These are phyloP conservation scores for Bradypodion ventrale DNA, from an alignment of 2,797 vertebrate genomes.

Conservation along the genomic window DNA sequence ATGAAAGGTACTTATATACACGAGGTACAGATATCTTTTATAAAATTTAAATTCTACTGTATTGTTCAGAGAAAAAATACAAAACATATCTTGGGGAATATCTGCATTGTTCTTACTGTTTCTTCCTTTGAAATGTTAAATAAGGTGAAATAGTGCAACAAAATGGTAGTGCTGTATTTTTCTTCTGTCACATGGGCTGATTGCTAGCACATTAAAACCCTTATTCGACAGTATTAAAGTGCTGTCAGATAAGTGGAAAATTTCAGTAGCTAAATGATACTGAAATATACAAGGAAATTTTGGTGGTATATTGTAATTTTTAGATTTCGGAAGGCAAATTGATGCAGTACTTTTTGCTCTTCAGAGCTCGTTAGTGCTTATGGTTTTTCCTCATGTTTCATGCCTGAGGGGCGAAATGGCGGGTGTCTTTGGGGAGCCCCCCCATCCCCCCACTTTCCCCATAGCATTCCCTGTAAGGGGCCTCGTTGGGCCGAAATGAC, in stretches of 20 bases:
- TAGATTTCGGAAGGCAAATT: background rate
- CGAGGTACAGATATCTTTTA: constrained; percentile 3
- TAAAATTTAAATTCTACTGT: constrained; percentile 25
- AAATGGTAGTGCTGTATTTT: constrained; percentile 46
- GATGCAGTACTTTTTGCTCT: constrained; percentile 7
- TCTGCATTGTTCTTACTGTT: constrained; percentile 50
- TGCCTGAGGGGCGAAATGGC: no score
- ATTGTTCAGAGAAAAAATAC: constrained; percentile 20
- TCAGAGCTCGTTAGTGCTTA: background rate
- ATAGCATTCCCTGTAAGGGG: no score
- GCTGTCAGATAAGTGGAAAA: background rate
- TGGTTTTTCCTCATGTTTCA: background rate
- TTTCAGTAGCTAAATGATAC: constrained; percentile 13
- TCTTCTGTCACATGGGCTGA: constrained; percentile 20
- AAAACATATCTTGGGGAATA: constrained; percentile 48
- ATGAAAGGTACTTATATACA: background rate
- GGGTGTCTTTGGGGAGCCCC: no score
- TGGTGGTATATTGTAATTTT: background rate
- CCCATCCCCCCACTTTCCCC: no score
- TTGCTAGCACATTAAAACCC: constrained; percentile 44
- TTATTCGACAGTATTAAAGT: constrained; percentile 44
- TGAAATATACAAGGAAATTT: background rate
- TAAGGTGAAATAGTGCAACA: constrained; percentile 47
- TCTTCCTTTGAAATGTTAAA: constrained; percentile 54
- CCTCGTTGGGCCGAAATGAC: no score